Percentiles rank a stretch among this genome's conserved stretches.
Conservation (phyloP, 1,140 invertebrate species). For the Sycophila sp. region DNA sequence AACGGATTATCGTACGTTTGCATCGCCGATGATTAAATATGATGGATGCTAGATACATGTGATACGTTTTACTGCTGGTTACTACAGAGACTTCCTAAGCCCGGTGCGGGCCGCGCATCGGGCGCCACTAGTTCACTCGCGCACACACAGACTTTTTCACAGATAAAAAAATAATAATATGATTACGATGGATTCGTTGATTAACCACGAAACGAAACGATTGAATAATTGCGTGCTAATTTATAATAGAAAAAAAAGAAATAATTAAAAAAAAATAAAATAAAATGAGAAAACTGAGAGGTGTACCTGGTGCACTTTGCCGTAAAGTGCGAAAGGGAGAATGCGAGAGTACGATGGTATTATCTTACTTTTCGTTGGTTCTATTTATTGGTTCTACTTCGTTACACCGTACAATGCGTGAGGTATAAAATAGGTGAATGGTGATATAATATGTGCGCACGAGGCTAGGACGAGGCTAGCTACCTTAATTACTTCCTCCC, state of each 20-base stretch:
- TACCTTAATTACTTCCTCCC: conserved; percentile 53
- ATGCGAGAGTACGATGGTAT: conserved; percentile 26
- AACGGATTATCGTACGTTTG: conserved; percentile 51
- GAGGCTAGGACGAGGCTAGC: conserved; percentile 66
- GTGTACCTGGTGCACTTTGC: conserved; percentile 39
- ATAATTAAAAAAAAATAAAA: conserved; percentile 34
- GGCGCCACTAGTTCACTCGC: conserved; percentile 67
- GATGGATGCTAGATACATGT: conserved; percentile 67
- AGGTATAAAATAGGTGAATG: conserved; percentile 31
- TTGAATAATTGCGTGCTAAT: conserved; percentile 48
- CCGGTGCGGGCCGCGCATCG: conserved; percentile 46
- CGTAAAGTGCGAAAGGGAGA: conserved; percentile 37
- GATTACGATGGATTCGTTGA: conserved; percentile 56
- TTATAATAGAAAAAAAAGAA: conserved; percentile 43
- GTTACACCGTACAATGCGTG: conserved; percentile 11
- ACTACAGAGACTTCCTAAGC: conserved; percentile 67
- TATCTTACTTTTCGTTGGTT: background rate
- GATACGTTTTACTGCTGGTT: conserved; percentile 68
- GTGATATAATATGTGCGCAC: conserved; percentile 51
- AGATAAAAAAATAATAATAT: conserved; percentile 9
- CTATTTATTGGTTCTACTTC: background rate
- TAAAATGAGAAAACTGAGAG: conserved; percentile 13
- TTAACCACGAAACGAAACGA: conserved; percentile 53
- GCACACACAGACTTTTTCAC: conserved; percentile 52
- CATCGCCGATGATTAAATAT: conserved; percentile 55